phyloP scores from a whole-genome alignment of 2,113 vertebrate genomes.

The Grammomys surdaster region DNA sequence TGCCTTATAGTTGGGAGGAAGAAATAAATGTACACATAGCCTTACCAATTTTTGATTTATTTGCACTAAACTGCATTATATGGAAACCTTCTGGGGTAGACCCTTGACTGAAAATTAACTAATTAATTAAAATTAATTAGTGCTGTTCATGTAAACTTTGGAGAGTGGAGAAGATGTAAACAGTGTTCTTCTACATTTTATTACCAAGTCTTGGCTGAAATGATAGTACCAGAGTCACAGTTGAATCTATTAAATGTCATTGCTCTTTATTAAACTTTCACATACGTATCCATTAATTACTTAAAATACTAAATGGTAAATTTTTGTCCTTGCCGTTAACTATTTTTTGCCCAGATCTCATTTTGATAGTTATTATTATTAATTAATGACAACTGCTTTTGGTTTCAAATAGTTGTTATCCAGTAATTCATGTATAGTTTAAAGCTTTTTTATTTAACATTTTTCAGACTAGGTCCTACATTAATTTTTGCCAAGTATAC shows the following conservation, averaged over 20 bases:
- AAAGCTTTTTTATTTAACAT: slow-evolving; percentile 27
- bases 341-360: not conserved
- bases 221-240: not conserved
- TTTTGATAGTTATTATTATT: slow-evolving; percentile 20
- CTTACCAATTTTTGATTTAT: not conserved
- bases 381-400: not conserved
- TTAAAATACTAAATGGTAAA: not conserved
- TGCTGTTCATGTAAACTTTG: fast-evolving
- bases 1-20: not conserved
- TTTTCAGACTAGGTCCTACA: slow-evolving; percentile 33
- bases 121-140: too few species aligned
- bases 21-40: not conserved
- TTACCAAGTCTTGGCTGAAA: not conserved
- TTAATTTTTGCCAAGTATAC: not conserved
- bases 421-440: not conserved
- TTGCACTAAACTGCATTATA: not conserved
- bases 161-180: not conserved
- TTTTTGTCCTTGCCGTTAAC: not conserved
- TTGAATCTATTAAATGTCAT: not conserved
- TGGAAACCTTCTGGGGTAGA: not conserved
- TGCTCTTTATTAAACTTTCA: not conserved
- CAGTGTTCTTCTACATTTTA: not conserved
- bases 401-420: not conserved
- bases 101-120: not conserved
- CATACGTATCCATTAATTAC: not conserved